Evolutionary conservation across 1,140 invertebrate genomes (phyloP).

Genomic region (Homalodisca vitripennis): DNA sequence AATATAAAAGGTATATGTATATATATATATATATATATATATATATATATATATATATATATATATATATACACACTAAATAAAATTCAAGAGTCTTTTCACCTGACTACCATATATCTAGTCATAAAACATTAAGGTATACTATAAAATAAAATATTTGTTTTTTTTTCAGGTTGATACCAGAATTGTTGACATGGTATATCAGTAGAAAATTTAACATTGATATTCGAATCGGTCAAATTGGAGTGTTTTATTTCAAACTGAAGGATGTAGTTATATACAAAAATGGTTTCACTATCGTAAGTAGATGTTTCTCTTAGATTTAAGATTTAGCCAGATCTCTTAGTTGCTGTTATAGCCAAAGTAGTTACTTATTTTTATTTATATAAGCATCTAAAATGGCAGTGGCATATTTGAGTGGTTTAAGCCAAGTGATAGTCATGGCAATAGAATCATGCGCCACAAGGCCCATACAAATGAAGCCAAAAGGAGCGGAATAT

Average conservation of each 20-base stretch:
- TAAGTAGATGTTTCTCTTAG: no score
- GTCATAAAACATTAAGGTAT: neutral
- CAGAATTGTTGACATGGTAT: slow-evolving; percentile 64
- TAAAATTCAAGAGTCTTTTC: neutral
- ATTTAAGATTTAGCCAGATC: no score
- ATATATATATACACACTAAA: neutral
- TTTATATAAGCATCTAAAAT: no score
- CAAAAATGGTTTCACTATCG: slow-evolving; percentile 65
- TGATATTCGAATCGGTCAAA: slow-evolving; percentile 63
- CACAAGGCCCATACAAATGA: no score
- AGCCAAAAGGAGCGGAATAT: no score
- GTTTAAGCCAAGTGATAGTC: no score
- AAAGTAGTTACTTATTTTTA: no score
- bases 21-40: neutral
- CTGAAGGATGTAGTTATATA: slow-evolving; percentile 64
- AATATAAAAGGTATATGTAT: no score
- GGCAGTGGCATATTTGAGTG: no score
- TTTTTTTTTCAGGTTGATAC: slow-evolving; percentile 57
- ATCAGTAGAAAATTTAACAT: slow-evolving; percentile 65
- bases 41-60: neutral
- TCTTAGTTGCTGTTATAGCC: no score
- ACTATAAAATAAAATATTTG: neutral
- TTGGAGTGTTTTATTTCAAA: slow-evolving; percentile 65
- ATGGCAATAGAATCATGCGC: no score
- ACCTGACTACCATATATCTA: neutral